These are phyloP conservation scores for Calameuta idolon DNA, from an alignment of 2,888 invertebrate genomes.

Conservation along the genomic window DNA sequence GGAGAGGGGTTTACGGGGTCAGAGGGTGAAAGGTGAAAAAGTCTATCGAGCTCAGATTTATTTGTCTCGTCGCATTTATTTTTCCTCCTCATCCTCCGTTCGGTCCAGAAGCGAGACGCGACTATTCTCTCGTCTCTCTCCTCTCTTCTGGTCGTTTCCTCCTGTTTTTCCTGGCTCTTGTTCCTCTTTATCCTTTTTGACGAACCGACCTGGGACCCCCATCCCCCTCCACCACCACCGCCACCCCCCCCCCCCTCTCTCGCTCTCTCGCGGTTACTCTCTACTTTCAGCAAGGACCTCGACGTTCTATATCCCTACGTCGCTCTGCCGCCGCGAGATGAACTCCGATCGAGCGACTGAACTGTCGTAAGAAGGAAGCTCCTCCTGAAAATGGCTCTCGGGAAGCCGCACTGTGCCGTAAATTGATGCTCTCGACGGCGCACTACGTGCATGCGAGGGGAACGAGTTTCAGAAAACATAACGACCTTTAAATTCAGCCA, in stretches of 20 bases:
- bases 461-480: conserved; percentile 24
- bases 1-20: not conserved
- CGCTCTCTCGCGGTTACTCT: not conserved
- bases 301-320: not conserved
- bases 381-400: conserved; percentile 10
- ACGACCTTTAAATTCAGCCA: conserved; percentile 37
- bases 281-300: not conserved
- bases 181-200: conserved; percentile 3
- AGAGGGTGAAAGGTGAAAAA: conserved; percentile 29
- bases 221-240: not conserved
- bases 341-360: conserved; percentile 3
- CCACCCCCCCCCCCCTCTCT: not conserved
- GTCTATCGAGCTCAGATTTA: conserved; percentile 35
- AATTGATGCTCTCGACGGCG: conserved; percentile 27
- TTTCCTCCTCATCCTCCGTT: conserved; percentile 8
- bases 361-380: conserved; percentile 5
- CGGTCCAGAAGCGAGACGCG: not conserved
- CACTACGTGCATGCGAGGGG: conserved; percentile 5
- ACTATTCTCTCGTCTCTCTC: not conserved
- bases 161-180: not conserved
- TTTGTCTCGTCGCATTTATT: conserved; percentile 30
- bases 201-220: not conserved
- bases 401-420: conserved; percentile 7
- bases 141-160: not conserved
- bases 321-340: not conserved